phyloP scores from a whole-genome alignment of 1,140 invertebrate species.

The Rhizoglyphus robini region DNA sequence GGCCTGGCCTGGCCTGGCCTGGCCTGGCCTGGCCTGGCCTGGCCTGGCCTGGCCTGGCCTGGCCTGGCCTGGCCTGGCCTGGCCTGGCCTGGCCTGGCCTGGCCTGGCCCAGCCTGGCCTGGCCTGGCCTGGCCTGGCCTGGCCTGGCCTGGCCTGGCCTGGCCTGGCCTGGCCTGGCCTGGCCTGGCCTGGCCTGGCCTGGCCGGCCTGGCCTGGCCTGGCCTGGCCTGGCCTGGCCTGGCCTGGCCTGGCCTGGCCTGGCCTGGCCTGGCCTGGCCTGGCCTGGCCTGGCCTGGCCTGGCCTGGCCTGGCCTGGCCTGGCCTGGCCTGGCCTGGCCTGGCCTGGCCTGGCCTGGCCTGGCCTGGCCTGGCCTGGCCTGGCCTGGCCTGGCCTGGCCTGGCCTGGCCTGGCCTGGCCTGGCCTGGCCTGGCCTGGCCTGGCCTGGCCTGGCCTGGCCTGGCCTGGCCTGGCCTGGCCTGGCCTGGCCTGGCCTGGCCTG shows the following conservation, averaged over 20 bases:
- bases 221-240: slow-evolving; percentile 27
- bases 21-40: too few relatives aligned
- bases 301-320: slow-evolving; percentile 28
- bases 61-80: slow-evolving; percentile 26
- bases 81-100: slow-evolving; percentile 28
- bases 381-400: slow-evolving; percentile 25
- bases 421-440: slow-evolving; percentile 28
- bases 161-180: slow-evolving; percentile 27
- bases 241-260: slow-evolving; percentile 28
- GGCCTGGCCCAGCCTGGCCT: slow-evolving; percentile 27
- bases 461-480: slow-evolving; percentile 22
- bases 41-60: too few relatives aligned
- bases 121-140: slow-evolving; percentile 27
- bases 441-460: slow-evolving; percentile 25
- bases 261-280: slow-evolving; percentile 28
- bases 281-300: slow-evolving; percentile 28
- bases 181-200: too few relatives aligned
- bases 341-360: slow-evolving; percentile 28
- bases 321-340: slow-evolving; percentile 28
- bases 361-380: slow-evolving; percentile 26
- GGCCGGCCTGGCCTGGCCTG: slow-evolving; percentile 29
- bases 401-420: slow-evolving; percentile 28
- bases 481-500: slow-evolving; percentile 24
- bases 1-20: too few relatives aligned
- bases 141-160: slow-evolving; percentile 28